These are phyloP conservation scores for Drosophila yooni DNA, from an alignment of 2,888 invertebrate genomes.

Conservation along the genomic window DNA sequence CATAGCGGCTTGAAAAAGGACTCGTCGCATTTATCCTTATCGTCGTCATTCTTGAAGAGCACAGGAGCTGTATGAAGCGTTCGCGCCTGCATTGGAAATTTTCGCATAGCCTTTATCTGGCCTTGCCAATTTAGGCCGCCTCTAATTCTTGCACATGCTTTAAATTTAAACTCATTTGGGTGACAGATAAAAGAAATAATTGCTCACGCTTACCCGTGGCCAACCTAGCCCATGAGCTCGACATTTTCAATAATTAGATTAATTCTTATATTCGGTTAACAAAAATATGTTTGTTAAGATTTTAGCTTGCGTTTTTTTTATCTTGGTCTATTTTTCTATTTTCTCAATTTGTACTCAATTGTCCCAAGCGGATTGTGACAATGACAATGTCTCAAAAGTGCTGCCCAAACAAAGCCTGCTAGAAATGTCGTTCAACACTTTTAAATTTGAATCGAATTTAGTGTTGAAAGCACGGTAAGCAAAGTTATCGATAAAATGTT, in stretches of 20 bases:
- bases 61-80: conserved; percentile 22
- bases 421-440: not conserved
- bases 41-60: conserved; percentile 34
- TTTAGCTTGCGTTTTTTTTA: not conserved
- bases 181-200: not conserved
- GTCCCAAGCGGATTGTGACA: not conserved
- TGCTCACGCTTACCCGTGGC: conserved; percentile 45
- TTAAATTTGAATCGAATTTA: not conserved
- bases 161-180: not conserved
- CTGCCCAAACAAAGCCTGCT: conserved; percentile 31
- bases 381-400: conserved; percentile 16
- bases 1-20: conserved; percentile 18
- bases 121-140: not conserved
- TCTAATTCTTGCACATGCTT: conserved; percentile 36
- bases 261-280: not conserved
- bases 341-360: conserved; percentile 8
- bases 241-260: conserved; percentile 39
- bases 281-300: not conserved
- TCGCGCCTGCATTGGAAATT: conserved; percentile 16
- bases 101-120: not conserved
- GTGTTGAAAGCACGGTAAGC: not conserved
- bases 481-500: conserved; percentile 15
- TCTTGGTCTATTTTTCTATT: not conserved
- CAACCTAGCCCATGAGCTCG: conserved; percentile 46
- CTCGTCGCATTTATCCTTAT: conserved; percentile 17